These are phyloP conservation scores for Colletes gigas DNA, from an alignment of 1,140 invertebrate genomes.

Conservation along the genomic window DNA sequence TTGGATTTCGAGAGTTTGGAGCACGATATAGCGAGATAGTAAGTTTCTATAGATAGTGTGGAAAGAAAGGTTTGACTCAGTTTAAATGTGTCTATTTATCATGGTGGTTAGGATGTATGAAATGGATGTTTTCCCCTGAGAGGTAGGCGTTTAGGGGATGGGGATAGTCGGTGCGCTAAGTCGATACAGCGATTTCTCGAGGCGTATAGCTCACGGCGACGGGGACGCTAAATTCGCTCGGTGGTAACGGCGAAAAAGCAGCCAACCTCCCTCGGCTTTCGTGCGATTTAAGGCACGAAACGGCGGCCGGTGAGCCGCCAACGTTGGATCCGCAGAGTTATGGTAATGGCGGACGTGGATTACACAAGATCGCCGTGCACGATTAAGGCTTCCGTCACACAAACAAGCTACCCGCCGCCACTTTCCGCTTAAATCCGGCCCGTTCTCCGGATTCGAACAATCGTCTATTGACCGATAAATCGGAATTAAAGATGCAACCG, in stretches of 20 bases:
- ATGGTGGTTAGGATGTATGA: no score
- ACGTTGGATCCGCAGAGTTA: conserved; percentile 54
- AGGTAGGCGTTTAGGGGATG: no score
- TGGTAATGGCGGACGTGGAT: conserved; percentile 61
- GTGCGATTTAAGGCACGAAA: conserved; percentile 56
- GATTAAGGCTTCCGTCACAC: conserved; percentile 62
- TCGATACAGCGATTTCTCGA: conserved; percentile 27
- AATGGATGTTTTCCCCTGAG: no score
- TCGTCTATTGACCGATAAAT: conserved; percentile 34
- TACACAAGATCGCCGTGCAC: conserved; percentile 60
- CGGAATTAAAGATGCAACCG: conserved; percentile 22
- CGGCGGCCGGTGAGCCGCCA: conserved; percentile 27
- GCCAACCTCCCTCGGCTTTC: conserved; percentile 42
- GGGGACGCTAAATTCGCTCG: conserved; percentile 37
- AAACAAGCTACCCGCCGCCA: conserved; percentile 50
- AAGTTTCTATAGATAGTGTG: no score
- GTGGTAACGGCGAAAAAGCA: conserved; percentile 36
- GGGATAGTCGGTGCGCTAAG: background rate
- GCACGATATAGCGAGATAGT: no score
- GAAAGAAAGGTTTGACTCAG: no score
- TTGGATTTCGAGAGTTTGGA: no score
- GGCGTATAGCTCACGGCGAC: conserved; percentile 40
- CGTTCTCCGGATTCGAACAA: conserved; percentile 39
- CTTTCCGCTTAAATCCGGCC: conserved; percentile 43
- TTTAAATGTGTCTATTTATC: no score